Evolutionary conservation across 2,113 vertebrate species (phyloP), one percentile per base, ranked within the genome.

Genomic region (Tympanuchus pallidicinctus): DNA sequence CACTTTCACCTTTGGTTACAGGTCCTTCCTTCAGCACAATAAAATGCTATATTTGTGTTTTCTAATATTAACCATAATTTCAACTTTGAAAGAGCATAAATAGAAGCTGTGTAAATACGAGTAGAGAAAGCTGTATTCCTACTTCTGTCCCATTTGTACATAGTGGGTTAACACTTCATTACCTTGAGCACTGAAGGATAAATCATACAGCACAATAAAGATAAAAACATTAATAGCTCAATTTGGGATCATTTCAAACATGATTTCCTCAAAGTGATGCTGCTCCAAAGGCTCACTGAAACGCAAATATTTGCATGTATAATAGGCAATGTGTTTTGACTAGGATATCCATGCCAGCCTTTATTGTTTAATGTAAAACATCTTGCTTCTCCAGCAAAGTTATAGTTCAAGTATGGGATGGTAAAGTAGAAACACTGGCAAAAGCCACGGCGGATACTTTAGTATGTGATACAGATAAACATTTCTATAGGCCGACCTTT

Each of bases 11-110:
- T 60, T 74, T 85, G 60, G 86, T 57, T 67, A 34, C 70, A 56
- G 47, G 38, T 84, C 40, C 32, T 88, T 93, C 73, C 67, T 86
- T 84, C 69, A 77, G 14, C 22, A 38, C 18, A 30, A 90, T 59
- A 87, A 83, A 47, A 45, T 34, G 47, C 47, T 66, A 50, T n/a
- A 47, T 48, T 52, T 48, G 38, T 42, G 52, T 20, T 74, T 92
- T 80, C 54, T 82, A 69, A 43, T 88, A 89, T 79, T 74, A 88
- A 52, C 7, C 38, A 32, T 47, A 70, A 66, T 82, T 94, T 94
- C 81, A 63, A 69, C 69, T 81, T 82, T 40, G 13, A 92, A 89
- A 40, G 5, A 74, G 42, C 56, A 84, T 79, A 96, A 95, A 86
- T 32, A 73, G 11, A 71, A 66, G 45, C 11, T 24, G 5, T 60